Base-by-base conservation (phyloP, 2,797 vertebrate species). In the Gobionotothen gibberifrons region DNA sequence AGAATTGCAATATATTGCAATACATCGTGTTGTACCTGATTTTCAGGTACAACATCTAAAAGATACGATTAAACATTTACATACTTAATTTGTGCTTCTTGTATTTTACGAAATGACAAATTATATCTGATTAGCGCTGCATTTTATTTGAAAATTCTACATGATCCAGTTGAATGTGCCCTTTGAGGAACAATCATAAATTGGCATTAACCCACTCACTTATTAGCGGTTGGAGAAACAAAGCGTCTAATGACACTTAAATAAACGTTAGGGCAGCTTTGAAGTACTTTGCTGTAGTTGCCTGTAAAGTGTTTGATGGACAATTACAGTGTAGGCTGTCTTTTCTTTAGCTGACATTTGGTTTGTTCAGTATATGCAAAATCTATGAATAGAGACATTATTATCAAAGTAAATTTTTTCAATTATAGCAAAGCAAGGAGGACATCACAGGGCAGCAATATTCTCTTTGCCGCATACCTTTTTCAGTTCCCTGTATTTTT, bases 141-240 rank as follows among this genome's bases (percentile, higher is more conserved):
- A 26, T 78, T 72, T 84, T 84, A 76, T 66, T 86, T 59, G 13
- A 79, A 68, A 76, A 56, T 68, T 47, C 39, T n/a, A 39, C 57
- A 47, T 64, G 76, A 84, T 80, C 69, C 66, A 66, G 63, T 84
- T 82, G 32, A 81, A 44, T 49, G 44, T 17, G 78, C 69, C 52
- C 63, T 57, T 29, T 32, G 39, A 66, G 51, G 56, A 65, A 56
- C 10, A 62, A 57, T 70, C 65, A 69, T 42, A 61, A 59, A 82
- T 56, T 78, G 42, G 55, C 55, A 59, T 22, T 40, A 72, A 58
- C 46, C 19, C 70, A 82, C 48, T 74, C 46, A 68, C 22, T 61
- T 36, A 36, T 8, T 36, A 36, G 32, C 32, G 2, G 32, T 9
- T 36, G 2, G 8, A 9, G 8, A 36, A 8, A 36, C 32, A 80